phyloP scores from a whole-genome alignment of 2,113 vertebrate genomes.

The Panthera leo region DNA sequence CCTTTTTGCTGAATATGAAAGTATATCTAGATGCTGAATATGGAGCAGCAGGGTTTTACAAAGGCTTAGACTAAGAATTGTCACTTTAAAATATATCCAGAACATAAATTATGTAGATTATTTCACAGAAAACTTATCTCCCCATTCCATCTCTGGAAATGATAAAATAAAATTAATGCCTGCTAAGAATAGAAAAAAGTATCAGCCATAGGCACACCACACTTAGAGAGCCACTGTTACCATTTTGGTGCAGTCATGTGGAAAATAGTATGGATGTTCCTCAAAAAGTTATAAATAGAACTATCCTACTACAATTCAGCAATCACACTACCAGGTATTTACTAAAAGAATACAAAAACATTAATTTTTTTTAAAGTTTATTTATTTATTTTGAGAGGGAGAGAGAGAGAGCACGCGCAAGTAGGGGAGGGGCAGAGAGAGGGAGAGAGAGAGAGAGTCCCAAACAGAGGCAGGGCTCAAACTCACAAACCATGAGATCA shows the following conservation, averaged over 20 bases:
- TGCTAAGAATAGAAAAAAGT: neutral
- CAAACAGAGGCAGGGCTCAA: too few relatives aligned
- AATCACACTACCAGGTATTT: neutral
- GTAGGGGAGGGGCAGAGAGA: too few relatives aligned
- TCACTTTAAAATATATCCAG: neutral
- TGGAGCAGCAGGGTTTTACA: neutral
- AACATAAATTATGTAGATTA: neutral
- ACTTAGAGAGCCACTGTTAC: neutral
- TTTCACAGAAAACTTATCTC: slow-evolving; percentile 16
- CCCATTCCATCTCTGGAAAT: neutral
- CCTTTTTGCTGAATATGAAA: neutral
- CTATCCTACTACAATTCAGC: neutral
- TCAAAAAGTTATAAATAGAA: neutral
- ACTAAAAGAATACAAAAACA: neutral
- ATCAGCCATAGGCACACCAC: neutral
- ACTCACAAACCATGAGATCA: too few relatives aligned
- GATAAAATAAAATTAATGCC: neutral
- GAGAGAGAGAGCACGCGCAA: too few relatives aligned
- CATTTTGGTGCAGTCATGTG: neutral
- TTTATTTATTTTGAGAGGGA: too few relatives aligned
- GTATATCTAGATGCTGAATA: neutral
- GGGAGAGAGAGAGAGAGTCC: too few relatives aligned
- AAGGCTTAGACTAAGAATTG: neutral
- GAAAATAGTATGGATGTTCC: neutral
- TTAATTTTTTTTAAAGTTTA: neutral